A percentile compares a stretch with the other conserved stretches of the same genome.
These are phyloP conservation scores for Drosophila stalkeri DNA, from an alignment of 2,888 invertebrate genomes.

Conservation along the genomic window DNA sequence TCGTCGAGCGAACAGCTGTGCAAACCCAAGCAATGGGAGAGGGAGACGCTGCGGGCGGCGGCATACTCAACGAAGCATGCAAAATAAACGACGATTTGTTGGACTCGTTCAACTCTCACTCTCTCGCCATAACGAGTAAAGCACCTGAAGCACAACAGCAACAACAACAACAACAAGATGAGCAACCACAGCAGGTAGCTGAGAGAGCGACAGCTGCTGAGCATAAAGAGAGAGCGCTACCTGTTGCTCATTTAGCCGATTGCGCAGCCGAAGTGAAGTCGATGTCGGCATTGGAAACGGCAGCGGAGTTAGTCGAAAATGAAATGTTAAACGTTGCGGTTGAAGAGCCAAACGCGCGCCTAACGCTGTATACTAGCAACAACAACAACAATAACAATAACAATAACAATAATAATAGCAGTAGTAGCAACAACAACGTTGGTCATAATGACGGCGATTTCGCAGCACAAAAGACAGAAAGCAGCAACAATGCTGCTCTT, in stretches of 20 bases:
- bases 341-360: constrained; percentile 64
- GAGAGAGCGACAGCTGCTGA: constrained; percentile 44
- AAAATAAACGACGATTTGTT: constrained; percentile 70
- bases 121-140: constrained; percentile 60
- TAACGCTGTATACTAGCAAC: constrained; percentile 48
- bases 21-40: constrained; percentile 49
- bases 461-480: constrained; percentile 72
- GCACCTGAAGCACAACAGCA: constrained; percentile 70
- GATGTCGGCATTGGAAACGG: constrained; percentile 37
- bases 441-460: constrained; percentile 76
- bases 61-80: constrained; percentile 71
- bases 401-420: constrained; percentile 35
- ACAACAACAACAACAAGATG: constrained; percentile 32
- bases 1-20: constrained; percentile 69
- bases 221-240: constrained; percentile 44
- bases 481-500: constrained; percentile 35
- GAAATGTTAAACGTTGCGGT: constrained; percentile 83
- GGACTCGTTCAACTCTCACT: constrained; percentile 64
- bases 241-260: constrained; percentile 61
- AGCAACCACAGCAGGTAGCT: constrained; percentile 46
- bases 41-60: constrained; percentile 13
- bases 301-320: constrained; percentile 79
- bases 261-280: constrained; percentile 71
- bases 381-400: constrained; percentile 32
- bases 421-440: constrained; percentile 41